Conservation (phyloP, 92 coral and sea anemone genomes). For the Porites cylindrica region DNA sequence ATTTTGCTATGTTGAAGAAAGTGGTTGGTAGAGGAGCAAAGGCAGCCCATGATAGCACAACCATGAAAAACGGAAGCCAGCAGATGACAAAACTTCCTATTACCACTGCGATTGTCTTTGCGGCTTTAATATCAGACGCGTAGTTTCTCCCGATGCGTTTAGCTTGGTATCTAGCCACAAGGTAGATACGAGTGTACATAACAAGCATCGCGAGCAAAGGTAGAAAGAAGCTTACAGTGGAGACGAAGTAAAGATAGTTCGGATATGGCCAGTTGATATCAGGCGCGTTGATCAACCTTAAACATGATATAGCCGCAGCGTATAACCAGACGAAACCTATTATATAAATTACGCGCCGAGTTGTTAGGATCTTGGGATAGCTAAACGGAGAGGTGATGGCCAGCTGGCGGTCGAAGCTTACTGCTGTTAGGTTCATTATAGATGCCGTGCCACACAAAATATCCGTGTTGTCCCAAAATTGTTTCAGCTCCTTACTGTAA, state of each 20-base stretch:
- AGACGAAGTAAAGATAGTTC: slow-evolving; percentile 77
- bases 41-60: slow-evolving; percentile 66
- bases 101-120: slow-evolving; percentile 96
- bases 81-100: slow-evolving; percentile 89
- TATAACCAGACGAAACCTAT: slow-evolving; percentile 87
- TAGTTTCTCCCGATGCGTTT: slow-evolving; percentile 92
- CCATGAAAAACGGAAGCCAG: slow-evolving; percentile 86
- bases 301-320: slow-evolving; percentile 79
- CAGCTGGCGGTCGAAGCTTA: slow-evolving; percentile 92
- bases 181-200: slow-evolving; percentile 92
- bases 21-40: slow-evolving; percentile 23
- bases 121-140: slow-evolving; percentile 97
- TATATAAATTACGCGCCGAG: slow-evolving; percentile 76
- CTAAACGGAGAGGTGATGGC: slow-evolving; percentile 96
- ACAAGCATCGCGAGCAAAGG: slow-evolving; percentile 85
- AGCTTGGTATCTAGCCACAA: slow-evolving; percentile 97
- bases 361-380: slow-evolving; percentile 86
- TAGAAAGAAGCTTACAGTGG: slow-evolving; percentile 80
- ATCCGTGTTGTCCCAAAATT: slow-evolving; percentile 89
- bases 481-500: slow-evolving; percentile 26
- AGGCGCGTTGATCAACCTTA: slow-evolving; percentile 34
- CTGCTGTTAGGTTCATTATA: slow-evolving; percentile 88
- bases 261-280: slow-evolving; percentile 74
- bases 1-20: slow-evolving; percentile 68
- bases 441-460: slow-evolving; percentile 93